Percentiles rank a stretch among this genome's conserved stretches.
Evolutionary conservation across 2,888 invertebrate genomes (phyloP).

Genomic region (Melanchra persicariae): DNA sequence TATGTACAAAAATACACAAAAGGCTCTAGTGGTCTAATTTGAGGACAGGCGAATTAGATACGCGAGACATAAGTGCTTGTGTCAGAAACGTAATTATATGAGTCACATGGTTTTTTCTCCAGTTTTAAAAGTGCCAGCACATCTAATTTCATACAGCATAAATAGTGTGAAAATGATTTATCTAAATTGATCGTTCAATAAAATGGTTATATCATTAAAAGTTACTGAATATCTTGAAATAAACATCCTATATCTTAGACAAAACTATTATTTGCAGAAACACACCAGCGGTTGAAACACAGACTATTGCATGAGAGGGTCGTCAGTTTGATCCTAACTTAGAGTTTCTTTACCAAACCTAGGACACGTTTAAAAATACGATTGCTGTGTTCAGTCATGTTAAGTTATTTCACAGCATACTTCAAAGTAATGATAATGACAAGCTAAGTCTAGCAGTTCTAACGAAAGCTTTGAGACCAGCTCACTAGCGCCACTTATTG

Average conservation of each 20-base stretch:
- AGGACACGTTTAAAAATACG: too few relatives aligned
- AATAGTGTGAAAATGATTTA: neutral
- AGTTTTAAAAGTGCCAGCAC: neutral
- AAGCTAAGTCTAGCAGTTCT: slow-evolving; percentile 22
- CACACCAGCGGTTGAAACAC: neutral
- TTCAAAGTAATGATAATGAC: too few relatives aligned
- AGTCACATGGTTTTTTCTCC: neutral
- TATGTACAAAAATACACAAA: slow-evolving; percentile 67
- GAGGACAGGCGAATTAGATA: slow-evolving; percentile 59
- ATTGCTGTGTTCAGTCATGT: too few relatives aligned
- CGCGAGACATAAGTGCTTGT: slow-evolving; percentile 31
- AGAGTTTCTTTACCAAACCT: neutral
- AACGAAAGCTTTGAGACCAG: slow-evolving; percentile 4
- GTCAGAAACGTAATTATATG: slow-evolving; percentile 23
- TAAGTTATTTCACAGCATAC: too few relatives aligned
- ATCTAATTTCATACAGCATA: neutral
- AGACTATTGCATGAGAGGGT: neutral
- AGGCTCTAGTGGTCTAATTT: slow-evolving; percentile 64
- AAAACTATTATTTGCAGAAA: neutral
- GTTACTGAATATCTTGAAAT: neutral
- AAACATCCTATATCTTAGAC: neutral
- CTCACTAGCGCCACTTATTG: slow-evolving; percentile 37
- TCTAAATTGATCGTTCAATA: neutral
- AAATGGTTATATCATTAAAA: neutral
- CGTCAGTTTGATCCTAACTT: neutral